Conservation (phyloP, 2,113 vertebrate genomes). For the Mus musculus region DNA sequence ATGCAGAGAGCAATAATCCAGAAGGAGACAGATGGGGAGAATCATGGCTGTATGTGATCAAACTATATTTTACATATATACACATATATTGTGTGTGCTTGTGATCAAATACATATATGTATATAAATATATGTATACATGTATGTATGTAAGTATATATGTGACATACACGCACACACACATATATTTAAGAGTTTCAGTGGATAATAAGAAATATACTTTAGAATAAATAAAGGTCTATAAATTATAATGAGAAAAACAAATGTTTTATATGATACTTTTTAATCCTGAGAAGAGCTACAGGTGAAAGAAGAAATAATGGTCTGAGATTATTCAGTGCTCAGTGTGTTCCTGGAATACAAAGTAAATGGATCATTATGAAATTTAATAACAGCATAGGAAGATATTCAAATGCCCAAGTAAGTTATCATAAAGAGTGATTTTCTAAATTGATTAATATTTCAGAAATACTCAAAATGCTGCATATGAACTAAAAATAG, state of each 20-base stretch:
- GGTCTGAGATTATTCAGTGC: neutral
- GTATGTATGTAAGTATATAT: neutral
- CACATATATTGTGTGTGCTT: too few relatives aligned
- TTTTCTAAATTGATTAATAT: neutral
- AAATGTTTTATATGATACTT: constrained; percentile 39
- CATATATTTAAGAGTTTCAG: neutral
- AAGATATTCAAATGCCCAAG: neutral
- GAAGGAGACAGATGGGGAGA: neutral
- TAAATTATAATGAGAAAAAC: constrained; percentile 18
- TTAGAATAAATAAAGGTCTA: neutral
- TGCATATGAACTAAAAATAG: neutral
- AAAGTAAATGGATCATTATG: constrained; percentile 7
- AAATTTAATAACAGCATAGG: neutral
- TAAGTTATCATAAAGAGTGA: neutral
- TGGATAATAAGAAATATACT: neutral
- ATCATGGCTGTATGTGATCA: too few relatives aligned
- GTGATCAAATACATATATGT: too few relatives aligned
- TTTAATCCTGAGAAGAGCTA: constrained; percentile 14
- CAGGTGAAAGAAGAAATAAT: constrained; percentile 38
- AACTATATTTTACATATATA: neutral
- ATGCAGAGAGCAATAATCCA: neutral
- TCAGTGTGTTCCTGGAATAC: neutral
- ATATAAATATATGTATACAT: neutral
- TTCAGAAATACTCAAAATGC: neutral
- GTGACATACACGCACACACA: neutral